A percentile compares a stretch with the other conserved stretches of the same genome.
Evolutionary conservation across 2,888 invertebrate species (phyloP).

Genomic region (Dolichopus griseipennis): DNA sequence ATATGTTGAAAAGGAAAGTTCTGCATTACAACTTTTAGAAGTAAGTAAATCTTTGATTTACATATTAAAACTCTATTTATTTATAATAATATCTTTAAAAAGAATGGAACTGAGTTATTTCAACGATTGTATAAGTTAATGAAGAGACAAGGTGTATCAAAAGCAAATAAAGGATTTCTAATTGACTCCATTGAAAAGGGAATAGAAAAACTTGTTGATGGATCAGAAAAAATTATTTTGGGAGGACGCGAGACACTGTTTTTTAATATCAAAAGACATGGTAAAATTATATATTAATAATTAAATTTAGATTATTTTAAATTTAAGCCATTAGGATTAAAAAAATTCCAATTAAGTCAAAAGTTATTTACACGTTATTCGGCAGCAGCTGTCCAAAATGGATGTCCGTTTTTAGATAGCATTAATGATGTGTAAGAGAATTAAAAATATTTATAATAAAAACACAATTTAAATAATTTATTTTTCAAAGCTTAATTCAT

Average conservation of each 20-base stretch:
- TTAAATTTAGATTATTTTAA: not conserved
- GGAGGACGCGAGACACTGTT: slow-evolving; percentile 67
- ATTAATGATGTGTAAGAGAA: slow-evolving; percentile 58
- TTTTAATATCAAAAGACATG: slow-evolving; percentile 67
- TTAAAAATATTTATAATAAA: not conserved
- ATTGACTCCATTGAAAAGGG: slow-evolving; percentile 65
- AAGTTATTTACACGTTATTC: slow-evolving; percentile 70
- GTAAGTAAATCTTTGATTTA: slow-evolving; percentile 34
- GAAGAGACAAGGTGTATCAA: slow-evolving; percentile 45
- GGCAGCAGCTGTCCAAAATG: slow-evolving; percentile 66
- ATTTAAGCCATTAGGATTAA: slow-evolving; percentile 28
- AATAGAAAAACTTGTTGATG: slow-evolving; percentile 55
- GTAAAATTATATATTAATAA: slow-evolving; percentile 37
- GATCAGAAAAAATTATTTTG: slow-evolving; percentile 54
- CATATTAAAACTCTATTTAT: slow-evolving; percentile 12
- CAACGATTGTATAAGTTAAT: slow-evolving; percentile 59
- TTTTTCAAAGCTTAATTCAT: slow-evolving; percentile 52
- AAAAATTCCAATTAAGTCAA: slow-evolving; percentile 59
- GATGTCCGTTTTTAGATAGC: slow-evolving; percentile 65
- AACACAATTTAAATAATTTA: not conserved
- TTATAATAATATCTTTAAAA: slow-evolving; percentile 17
- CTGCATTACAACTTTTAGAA: slow-evolving; percentile 60
- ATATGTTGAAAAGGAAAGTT: slow-evolving; percentile 64
- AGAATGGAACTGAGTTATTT: slow-evolving; percentile 70
- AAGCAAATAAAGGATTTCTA: slow-evolving; percentile 44